phyloP scores from a whole-genome alignment of 2,113 vertebrate species.

The Casuarius casuarius region DNA sequence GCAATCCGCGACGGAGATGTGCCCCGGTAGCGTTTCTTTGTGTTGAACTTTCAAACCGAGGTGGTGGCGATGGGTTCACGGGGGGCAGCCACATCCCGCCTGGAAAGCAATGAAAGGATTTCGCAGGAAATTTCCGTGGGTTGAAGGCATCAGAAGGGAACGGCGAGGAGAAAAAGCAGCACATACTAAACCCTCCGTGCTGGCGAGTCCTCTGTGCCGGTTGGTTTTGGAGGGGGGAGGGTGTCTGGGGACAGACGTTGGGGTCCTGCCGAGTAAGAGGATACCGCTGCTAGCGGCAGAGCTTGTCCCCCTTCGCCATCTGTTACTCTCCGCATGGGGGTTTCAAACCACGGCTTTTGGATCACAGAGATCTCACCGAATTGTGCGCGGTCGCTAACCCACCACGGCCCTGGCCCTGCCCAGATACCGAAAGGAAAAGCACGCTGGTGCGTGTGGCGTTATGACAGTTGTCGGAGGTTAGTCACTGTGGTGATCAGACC shows the following conservation, averaged over 20 bases:
- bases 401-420: background rate
- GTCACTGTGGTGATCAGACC: background rate
- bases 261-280: background rate
- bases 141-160: background rate
- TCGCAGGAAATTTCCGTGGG: background rate
- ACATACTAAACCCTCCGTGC: background rate
- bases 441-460: background rate
- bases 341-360: background rate
- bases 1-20: background rate
- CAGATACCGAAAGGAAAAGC: background rate
- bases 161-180: background rate
- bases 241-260: background rate
- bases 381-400: background rate
- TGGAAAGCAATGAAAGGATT: background rate
- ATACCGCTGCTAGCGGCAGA: background rate
- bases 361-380: constrained; percentile 21
- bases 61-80: background rate
- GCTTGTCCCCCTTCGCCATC: constrained; percentile 47
- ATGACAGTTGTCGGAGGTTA: background rate
- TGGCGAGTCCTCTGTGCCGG: background rate
- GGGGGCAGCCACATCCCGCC: background rate
- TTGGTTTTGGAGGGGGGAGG: background rate
- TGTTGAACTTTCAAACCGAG: constrained; percentile 15
- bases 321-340: constrained; percentile 5
- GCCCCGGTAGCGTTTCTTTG: background rate